phyloP scores from a whole-genome alignment of 2,888 invertebrate species.

The Bombyx huttoni region DNA sequence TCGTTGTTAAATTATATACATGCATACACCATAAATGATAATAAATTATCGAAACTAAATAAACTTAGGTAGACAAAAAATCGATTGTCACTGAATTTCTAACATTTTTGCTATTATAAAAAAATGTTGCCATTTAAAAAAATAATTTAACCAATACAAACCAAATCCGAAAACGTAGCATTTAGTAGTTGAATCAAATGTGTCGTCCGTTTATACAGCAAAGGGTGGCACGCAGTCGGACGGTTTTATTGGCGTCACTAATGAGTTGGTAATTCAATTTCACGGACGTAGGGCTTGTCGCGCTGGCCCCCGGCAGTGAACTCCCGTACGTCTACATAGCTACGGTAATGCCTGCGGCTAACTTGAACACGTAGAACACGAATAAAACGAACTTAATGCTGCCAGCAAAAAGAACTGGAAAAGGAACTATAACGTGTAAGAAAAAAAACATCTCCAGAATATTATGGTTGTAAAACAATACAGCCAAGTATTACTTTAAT shows the following conservation, averaged over 20 bases:
- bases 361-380: neutral
- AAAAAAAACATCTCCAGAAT: too few species aligned
- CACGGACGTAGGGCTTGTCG: slow-evolving; percentile 45
- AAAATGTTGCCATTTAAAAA: neutral
- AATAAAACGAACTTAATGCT: neutral
- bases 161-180: neutral
- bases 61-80: too few species aligned
- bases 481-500: too few species aligned
- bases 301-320: slow-evolving; percentile 8
- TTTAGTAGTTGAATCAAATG: neutral
- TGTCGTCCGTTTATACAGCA: neutral
- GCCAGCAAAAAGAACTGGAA: neutral
- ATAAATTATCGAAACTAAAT: too few species aligned
- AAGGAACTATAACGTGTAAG: too few species aligned
- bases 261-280: slow-evolving; percentile 73
- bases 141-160: too few species aligned
- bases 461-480: too few species aligned
- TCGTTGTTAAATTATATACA: too few species aligned
- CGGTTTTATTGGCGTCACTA: slow-evolving; percentile 70
- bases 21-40: too few species aligned
- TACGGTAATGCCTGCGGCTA: neutral
- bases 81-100: too few species aligned
- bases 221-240: slow-evolving; percentile 29
- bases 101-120: neutral
- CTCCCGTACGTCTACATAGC: neutral